phyloP scores from a whole-genome alignment of 2,888 invertebrate genomes.

The Phyllotreta striolata region DNA sequence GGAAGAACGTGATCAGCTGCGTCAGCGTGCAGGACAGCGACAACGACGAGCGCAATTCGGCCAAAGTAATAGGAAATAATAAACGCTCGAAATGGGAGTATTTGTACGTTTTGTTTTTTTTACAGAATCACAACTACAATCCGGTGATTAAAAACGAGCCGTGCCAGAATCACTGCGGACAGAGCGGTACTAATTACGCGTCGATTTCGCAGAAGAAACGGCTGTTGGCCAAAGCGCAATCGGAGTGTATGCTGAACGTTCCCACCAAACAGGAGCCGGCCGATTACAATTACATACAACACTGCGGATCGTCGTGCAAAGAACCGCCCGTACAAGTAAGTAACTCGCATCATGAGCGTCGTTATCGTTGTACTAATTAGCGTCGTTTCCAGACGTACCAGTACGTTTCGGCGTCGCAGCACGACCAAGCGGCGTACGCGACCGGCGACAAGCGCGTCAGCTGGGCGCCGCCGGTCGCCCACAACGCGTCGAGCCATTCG shows the following conservation, averaged over 20 bases:
- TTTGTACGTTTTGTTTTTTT: not conserved
- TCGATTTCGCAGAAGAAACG: slow-evolving; percentile 90
- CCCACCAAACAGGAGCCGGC: slow-evolving; percentile 70
- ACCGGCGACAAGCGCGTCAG: slow-evolving; percentile 65
- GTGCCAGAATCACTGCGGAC: slow-evolving; percentile 53
- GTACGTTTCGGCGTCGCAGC: slow-evolving; percentile 50
- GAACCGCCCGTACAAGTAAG: slow-evolving; percentile 56
- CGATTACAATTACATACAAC: slow-evolving; percentile 50
- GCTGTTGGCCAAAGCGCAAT: slow-evolving; percentile 85
- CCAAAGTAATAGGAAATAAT: slow-evolving; percentile 60
- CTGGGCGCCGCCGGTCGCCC: slow-evolving; percentile 63
- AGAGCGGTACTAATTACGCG: slow-evolving; percentile 56
- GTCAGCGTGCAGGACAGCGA: slow-evolving; percentile 81
- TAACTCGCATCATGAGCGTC: no score
- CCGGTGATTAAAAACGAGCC: slow-evolving; percentile 66
- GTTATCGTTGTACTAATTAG: no score
- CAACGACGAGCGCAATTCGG: slow-evolving; percentile 69
- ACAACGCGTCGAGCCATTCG: slow-evolving; percentile 43
- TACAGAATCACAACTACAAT: slow-evolving; percentile 40
- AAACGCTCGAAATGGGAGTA: no score
- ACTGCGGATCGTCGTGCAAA: slow-evolving; percentile 62
- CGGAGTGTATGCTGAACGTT: slow-evolving; percentile 71
- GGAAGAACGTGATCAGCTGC: slow-evolving; percentile 81
- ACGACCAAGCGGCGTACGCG: slow-evolving; percentile 52
- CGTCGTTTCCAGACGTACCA: slow-evolving; percentile 46